Conservation (phyloP, 2,797 vertebrate species). For the Botia kubotai region DNA sequence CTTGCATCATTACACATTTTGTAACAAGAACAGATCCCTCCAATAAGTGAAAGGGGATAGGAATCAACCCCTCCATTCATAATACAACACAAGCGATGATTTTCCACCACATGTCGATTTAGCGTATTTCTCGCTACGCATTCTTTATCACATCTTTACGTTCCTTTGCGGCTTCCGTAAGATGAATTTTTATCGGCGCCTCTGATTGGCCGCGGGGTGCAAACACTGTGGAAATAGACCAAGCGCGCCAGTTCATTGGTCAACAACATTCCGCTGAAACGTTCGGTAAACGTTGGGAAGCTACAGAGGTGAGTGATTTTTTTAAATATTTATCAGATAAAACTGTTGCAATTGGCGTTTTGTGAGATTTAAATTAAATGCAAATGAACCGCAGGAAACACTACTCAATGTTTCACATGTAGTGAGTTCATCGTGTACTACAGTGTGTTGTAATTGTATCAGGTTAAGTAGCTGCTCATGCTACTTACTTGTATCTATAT, state of each 20-base stretch:
- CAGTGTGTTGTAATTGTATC: not conserved
- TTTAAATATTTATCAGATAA: not conserved
- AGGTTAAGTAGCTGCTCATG: conserved; percentile 8
- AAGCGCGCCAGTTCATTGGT: conserved; percentile 15
- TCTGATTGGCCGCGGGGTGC: conserved; percentile 41
- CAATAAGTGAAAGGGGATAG: not conserved
- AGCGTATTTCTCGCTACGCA: not conserved
- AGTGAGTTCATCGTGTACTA: not conserved
- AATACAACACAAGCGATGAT: not conserved
- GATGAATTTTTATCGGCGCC: not conserved
- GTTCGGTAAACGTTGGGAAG: conserved; percentile 25
- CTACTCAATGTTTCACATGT: not conserved
- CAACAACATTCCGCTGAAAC: conserved; percentile 21
- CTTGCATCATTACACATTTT: not conserved
- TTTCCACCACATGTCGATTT: not conserved
- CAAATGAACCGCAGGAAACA: not conserved
- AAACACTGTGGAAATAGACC: not conserved
- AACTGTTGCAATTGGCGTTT: not conserved
- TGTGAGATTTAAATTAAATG: not conserved
- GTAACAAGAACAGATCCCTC: not conserved
- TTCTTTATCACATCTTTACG: not conserved
- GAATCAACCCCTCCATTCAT: not conserved
- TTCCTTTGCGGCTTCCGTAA: conserved; percentile 28
- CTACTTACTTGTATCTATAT: not conserved
- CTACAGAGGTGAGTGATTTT: conserved; percentile 20